Conservation (phyloP, 1,140 invertebrate genomes). For the Meteorus sp. region DNA sequence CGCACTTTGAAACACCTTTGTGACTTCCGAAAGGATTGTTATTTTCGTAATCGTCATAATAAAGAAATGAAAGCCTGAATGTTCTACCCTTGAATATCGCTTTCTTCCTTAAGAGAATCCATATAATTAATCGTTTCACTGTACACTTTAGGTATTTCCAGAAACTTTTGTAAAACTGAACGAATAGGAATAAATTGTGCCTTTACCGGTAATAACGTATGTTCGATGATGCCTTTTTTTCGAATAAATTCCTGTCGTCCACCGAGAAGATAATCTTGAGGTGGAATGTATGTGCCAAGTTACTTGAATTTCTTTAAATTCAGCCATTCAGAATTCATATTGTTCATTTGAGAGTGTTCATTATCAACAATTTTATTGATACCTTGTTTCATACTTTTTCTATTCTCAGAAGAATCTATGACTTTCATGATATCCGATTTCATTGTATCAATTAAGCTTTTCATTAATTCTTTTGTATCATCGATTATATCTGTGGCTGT, state of each 20-base stretch:
- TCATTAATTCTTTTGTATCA: not conserved
- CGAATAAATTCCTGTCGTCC: not conserved
- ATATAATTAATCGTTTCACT: constrained; percentile 1
- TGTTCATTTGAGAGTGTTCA: not conserved
- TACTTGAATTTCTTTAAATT: not conserved
- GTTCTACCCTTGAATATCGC: constrained; percentile 20
- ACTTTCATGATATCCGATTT: not conserved
- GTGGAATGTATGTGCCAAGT: not conserved
- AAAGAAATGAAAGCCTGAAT: constrained; percentile 38
- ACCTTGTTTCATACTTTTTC: not conserved
- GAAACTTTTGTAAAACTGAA: not conserved
- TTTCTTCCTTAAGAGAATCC: not conserved
- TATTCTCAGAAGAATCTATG: not conserved
- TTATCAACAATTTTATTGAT: not conserved
- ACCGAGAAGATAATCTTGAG: not conserved
- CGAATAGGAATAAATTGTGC: constrained; percentile 31
- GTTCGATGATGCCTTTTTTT: not conserved
- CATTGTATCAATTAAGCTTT: not conserved
- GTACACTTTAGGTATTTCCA: not conserved
- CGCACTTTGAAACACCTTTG: constrained; percentile 34
- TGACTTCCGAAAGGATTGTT: constrained; percentile 31
- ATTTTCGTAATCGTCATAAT: constrained; percentile 30
- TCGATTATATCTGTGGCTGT: not conserved
- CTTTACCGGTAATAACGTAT: constrained; percentile 28
- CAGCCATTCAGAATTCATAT: not conserved